Base-by-base conservation (phyloP, 2,888 invertebrate genomes). In the Cosmorhoe ocellata region DNA sequence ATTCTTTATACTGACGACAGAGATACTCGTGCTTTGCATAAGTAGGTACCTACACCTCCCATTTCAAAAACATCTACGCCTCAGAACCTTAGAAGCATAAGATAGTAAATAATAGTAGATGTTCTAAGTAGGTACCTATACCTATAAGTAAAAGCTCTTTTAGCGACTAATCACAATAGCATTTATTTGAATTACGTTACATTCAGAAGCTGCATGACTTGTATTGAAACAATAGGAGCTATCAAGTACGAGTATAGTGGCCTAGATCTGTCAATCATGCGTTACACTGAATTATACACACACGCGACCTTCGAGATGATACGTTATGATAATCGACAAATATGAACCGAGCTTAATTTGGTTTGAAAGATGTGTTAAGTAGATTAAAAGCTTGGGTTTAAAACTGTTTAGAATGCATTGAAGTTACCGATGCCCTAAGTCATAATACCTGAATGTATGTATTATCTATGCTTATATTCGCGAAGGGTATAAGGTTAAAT, bases 231-330 rank as follows among this genome's bases (percentile, higher is more conserved):
- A 79, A 80, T 76, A 63, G 56, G 46, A 58, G n/a, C n/a, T n/a
- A n/a, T n/a, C n/a, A 47, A 18, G 18, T 18, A 18, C 53, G 12
- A 47, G 51, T 58, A 51, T 50, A 41, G 22, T 53, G 56, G 48
- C 60, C 81, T 70, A 77, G 62, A 76, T 76, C 61, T 64, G 76
- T 76, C 83, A 76, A 69, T 81, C 79, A 74, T 49, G 32, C 46
- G 43, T 31, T 31, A 44, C 40, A 27, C 31, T 44, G 18, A 53
- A 42, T 53, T 44, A 40, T 31, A 40, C 36, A 27, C 18, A 47
- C 31, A 26, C 11, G 8, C 50, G 69, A 74, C 79, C 80, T 81
- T 79, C 71, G 46, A 61, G 73, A 78, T 74, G 73, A 71, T 70
- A 73, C 67, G 69, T 65, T 63, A 56, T 56, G 71, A 73, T 78